Conservation (phyloP, 2,888 invertebrate genomes). For the Trichogramma evanescens region DNA sequence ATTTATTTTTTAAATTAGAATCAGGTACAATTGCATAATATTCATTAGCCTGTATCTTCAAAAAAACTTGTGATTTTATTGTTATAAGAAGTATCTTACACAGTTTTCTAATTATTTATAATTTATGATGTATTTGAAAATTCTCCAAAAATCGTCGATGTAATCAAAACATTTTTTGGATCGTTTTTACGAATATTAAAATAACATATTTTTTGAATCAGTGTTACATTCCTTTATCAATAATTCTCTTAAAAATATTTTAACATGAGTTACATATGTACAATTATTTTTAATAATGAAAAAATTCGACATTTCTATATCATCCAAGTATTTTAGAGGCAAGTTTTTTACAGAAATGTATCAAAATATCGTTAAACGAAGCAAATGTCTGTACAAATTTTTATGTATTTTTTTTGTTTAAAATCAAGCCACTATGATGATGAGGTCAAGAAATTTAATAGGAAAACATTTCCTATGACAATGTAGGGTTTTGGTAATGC, state of each 20-base stretch:
- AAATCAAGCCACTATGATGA: not conserved
- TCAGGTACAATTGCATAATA: constrained; percentile 1
- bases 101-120: too few species aligned
- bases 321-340: not conserved
- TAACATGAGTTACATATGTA: too few species aligned
- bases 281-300: not conserved
- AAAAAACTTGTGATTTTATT: constrained; percentile 9
- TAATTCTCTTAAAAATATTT: too few species aligned
- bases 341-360: not conserved
- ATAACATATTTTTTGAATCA: too few species aligned
- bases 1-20: not conserved
- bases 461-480: not conserved
- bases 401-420: not conserved
- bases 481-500: not conserved
- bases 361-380: not conserved
- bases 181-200: too few species aligned
- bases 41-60: constrained; percentile 11
- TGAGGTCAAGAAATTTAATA: not conserved
- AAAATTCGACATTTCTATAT: not conserved
- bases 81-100: too few species aligned
- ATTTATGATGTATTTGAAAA: too few species aligned
- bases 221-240: too few species aligned
- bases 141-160: too few species aligned
- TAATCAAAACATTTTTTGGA: too few species aligned
- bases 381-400: not conserved